phyloP scores from a whole-genome alignment of 2,888 invertebrate species.

The Brachyopa scutellaris region DNA sequence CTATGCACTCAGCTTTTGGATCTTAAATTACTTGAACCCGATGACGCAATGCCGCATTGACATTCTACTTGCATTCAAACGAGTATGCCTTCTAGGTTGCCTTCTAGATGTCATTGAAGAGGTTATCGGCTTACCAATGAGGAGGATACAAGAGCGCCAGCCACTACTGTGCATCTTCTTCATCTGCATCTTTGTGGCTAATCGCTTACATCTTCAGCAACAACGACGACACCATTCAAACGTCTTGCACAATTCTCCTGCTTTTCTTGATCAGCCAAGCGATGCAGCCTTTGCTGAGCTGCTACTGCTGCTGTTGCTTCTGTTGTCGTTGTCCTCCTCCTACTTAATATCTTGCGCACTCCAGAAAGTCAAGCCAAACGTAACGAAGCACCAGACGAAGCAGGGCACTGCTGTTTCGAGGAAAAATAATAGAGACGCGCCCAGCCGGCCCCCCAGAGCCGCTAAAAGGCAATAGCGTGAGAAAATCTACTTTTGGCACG shows the following conservation, averaged over 20 bases:
- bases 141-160: conserved; percentile 32
- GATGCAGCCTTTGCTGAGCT: conserved; percentile 8
- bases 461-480: conserved; percentile 62
- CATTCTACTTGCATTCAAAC: conserved; percentile 40
- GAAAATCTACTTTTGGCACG: conserved; percentile 71
- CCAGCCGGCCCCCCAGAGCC: conserved; percentile 18
- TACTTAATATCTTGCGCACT: conserved; percentile 22
- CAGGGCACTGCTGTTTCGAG: not conserved
- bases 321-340: conserved; percentile 21
- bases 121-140: conserved; percentile 42
- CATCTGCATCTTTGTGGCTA: conserved; percentile 21
- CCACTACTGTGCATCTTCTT: conserved; percentile 21
- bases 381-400: conserved; percentile 30
- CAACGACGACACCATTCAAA: conserved; percentile 47
- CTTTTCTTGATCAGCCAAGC: conserved; percentile 69
- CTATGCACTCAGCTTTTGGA: conserved; percentile 8
- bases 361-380: conserved; percentile 61
- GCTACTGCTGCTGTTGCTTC: conserved; percentile 8
- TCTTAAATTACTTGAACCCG: conserved; percentile 11
- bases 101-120: conserved; percentile 39
- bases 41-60: conserved; percentile 53
- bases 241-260: conserved; percentile 57
- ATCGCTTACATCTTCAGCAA: conserved; percentile 2
- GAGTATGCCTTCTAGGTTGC: conserved; percentile 9
- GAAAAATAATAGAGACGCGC: conserved; percentile 9